Evolutionary conservation across 2,113 vertebrate genomes (phyloP), one percentile per base, ranked within the genome.

Genomic region (Himantopus leucocephalus): DNA sequence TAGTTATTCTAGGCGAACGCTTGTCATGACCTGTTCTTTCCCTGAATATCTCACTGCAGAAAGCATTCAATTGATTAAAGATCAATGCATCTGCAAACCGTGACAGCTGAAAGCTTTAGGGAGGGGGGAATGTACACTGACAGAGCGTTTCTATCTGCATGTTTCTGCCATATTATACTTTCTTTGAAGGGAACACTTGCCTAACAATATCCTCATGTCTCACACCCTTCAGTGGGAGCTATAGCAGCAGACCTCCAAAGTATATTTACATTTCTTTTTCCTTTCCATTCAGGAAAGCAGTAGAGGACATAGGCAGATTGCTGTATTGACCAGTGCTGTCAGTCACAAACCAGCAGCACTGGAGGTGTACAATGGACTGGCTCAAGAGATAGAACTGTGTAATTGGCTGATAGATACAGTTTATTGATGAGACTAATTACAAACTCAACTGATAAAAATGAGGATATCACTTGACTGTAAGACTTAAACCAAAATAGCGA

Each of bases 11-110:
- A 94, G 96, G 96, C 96, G n/a, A 91, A 50, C 50, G 77, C 80
- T 97, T 78, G 77, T 94, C 41, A 4, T 97, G 97, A 96, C 97
- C 96, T 90, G 68, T 48, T 83, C 84, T 85, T 80, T 84, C 73
- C 79, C 88, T 88, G 88, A 97, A 96, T 91, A 92, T 96, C 95
- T 97, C 94, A 58, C 96, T 96, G 88, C 97, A 97, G 97, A 98
- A 97, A 97, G 97, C 88, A 83, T 83, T 71, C 48, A 41, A 95
- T 92, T 98, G 97, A 98, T 98, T 98, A 98, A 98, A 98, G 97
- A 98, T 98, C 98, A 98, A 98, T 97, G 97, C 97, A 96, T 95
- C 98, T 67, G 85, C 97, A 98, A 97, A 98, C 81, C 24, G 62
- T 96, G 97, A 96, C 97, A 98, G 64, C 82, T 62, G 72, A 94